These are phyloP conservation scores for Mallotus villosus DNA, from an alignment of 2,797 vertebrate genomes.

Conservation along the genomic window DNA sequence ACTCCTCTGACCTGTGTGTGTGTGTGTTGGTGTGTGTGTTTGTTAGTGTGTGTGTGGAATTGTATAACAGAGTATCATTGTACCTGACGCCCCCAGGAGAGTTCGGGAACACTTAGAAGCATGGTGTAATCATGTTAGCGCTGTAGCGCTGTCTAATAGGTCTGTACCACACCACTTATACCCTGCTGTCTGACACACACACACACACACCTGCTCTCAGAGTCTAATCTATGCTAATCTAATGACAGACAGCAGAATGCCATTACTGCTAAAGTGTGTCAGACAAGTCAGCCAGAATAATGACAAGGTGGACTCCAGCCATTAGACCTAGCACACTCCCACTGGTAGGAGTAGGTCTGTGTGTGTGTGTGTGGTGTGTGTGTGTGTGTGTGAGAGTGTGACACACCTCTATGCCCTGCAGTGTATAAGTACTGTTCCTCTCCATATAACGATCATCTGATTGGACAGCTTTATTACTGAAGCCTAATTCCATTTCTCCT, in stretches of 20 bases:
- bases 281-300: constrained; percentile 1
- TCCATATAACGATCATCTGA: constrained; percentile 48
- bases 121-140: not conserved
- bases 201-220: not conserved
- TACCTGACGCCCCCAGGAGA: too few species aligned
- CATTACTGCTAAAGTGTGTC: constrained; percentile 10
- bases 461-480: constrained; percentile 53
- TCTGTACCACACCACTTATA: constrained; percentile 6
- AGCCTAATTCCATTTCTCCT: constrained; percentile 49
- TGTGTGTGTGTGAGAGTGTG: not conserved
- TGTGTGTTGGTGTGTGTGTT: not conserved
- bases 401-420: constrained; percentile 11
- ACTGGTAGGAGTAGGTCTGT: not conserved
- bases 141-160: constrained; percentile 3
- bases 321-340: not conserved
- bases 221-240: constrained; percentile 17
- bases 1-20: not conserved
- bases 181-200: not conserved
- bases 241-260: constrained; percentile 2
- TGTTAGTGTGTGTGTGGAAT: not conserved
- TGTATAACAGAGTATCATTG: not conserved
- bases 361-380: constrained; percentile 4
- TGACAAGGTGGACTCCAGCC: constrained; percentile 1
- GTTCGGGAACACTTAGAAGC: constrained; percentile 7
- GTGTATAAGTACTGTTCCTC: constrained; percentile 1